Conservation (phyloP, 2,113 vertebrate genomes). For the Grammomys surdaster region DNA sequence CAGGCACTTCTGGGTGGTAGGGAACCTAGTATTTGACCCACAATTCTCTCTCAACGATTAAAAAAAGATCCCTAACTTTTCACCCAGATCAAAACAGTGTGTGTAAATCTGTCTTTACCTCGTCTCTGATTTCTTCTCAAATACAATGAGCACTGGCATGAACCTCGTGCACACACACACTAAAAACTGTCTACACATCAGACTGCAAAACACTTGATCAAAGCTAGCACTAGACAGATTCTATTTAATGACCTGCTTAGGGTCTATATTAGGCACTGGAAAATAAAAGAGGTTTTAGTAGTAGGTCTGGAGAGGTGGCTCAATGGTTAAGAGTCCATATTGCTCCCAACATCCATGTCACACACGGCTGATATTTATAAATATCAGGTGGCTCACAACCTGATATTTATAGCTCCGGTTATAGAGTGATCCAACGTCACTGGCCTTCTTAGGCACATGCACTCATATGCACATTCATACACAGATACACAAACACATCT, state of each 20-base stretch:
- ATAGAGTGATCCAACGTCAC: background rate
- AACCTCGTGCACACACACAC: background rate
- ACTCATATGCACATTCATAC: background rate
- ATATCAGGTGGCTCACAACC: background rate
- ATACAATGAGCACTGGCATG: background rate
- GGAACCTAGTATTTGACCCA: constrained; percentile 13
- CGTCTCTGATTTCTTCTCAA: constrained; percentile 37
- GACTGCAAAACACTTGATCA: background rate
- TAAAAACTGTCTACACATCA: background rate
- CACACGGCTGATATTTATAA: too few species aligned
- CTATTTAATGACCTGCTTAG: constrained; percentile 43
- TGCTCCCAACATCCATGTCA: background rate
- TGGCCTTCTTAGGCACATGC: background rate
- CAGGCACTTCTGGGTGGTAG: constrained; percentile 28
- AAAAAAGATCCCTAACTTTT: constrained; percentile 57
- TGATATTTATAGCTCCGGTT: background rate
- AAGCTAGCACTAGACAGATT: constrained; percentile 8
- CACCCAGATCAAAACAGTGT: constrained; percentile 30
- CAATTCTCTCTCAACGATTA: constrained; percentile 20
- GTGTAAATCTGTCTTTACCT: constrained; percentile 38
- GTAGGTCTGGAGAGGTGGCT: background rate
- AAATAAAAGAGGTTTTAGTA: constrained; percentile 62
- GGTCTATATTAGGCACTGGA: constrained; percentile 39
- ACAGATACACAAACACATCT: background rate
- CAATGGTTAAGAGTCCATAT: background rate